These are phyloP conservation scores for Psilopogon haemacephalus DNA, from an alignment of 2,113 vertebrate species.

Conservation along the genomic window DNA sequence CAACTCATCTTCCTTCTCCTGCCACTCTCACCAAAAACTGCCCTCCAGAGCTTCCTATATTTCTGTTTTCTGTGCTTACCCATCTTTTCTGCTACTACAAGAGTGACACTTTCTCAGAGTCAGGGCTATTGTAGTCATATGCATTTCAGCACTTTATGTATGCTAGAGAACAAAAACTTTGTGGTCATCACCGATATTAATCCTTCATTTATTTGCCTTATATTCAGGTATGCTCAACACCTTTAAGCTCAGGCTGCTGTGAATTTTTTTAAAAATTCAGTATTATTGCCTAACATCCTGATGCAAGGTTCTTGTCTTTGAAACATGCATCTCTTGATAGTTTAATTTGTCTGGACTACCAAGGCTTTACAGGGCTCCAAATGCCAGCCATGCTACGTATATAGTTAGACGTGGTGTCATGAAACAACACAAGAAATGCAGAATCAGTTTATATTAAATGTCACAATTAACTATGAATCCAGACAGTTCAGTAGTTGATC, in stretches of 20 bases:
- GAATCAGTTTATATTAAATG: conserved; percentile 19
- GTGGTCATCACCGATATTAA: not conserved
- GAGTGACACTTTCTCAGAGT: not conserved
- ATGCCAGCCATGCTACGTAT: not conserved
- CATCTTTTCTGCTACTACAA: not conserved
- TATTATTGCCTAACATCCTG: not conserved
- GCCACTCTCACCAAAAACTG: not conserved
- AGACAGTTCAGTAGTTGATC: not conserved
- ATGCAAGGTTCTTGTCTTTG: not conserved
- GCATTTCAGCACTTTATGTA: not conserved
- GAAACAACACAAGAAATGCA: not conserved
- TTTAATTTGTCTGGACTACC: not conserved
- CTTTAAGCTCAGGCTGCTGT: not conserved
- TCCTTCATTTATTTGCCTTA: not conserved
- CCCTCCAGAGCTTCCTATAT: not conserved
- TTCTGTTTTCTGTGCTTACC: not conserved
- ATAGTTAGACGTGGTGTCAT: not conserved
- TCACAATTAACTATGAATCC: not conserved
- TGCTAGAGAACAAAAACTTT: not conserved
- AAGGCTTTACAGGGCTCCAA: not conserved
- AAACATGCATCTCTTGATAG: rapidly evolving
- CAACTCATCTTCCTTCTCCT: not conserved
- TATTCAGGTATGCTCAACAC: not conserved
- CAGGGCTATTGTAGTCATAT: not conserved
- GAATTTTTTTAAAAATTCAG: not conserved